Evolutionary conservation across 1,140 invertebrate genomes (phyloP), one percentile per base, ranked within the genome.

Genomic region (Acromyrmex heyeri): DNA sequence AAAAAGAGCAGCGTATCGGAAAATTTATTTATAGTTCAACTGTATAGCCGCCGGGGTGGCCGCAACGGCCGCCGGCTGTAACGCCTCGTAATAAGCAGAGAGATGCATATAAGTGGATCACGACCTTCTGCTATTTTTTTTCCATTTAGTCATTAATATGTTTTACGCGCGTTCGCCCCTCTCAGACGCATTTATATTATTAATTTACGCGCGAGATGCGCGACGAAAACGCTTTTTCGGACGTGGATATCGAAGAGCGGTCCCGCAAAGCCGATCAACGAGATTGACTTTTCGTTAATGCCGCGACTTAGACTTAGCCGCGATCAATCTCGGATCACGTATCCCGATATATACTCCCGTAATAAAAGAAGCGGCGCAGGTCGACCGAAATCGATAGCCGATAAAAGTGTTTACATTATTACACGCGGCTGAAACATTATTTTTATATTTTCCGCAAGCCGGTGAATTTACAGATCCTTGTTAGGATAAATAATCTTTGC

Each of bases 11-110:
- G 62, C 85, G 73, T 85, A 87, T 87, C 86, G 86, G 86, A 78
- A 87, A 87, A 87, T 87, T 48, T 87, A 87, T 87, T 87, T 87
- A 83, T 87, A 87, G 86, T 87, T 85, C 62, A 34, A 85, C 59
- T 55, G 61, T 65, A 30, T 73, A 85, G 69, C 69, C n/a, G 86
- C 59, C 78, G 59, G 70, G 61, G 30, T 30, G 48, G 62, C 82
- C 50, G 78, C 79, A 65, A 75, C 59, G 53, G 30, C 67, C 67
- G 79, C 50, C 24, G 69, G 70, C 55, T 62, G 69, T 85, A 87
- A 85, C 65, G 86, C 79, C 48, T 81, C 64, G 85, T 86, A 86
- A 86, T 86, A 81, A 86, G 65, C 64, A 61, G 65, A 79, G 55
- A 81, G 38, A 86, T 81, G 77, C 61, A 61, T 69, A 70, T 81